phyloP scores from a whole-genome alignment of 2,888 invertebrate genomes.

The Volucella inflata region DNA sequence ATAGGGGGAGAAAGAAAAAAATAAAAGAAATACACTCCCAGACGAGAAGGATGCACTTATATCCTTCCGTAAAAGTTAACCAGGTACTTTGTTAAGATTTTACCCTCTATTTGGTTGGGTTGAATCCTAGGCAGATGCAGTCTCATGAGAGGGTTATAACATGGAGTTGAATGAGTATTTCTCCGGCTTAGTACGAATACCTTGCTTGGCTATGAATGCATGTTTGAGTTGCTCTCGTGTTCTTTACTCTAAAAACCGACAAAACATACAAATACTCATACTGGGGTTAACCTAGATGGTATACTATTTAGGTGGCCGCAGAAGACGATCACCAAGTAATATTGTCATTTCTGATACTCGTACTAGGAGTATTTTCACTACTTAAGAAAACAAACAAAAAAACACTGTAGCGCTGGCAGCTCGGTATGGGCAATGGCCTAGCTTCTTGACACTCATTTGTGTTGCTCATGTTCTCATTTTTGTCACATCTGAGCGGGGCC shows the following conservation, averaged over 20 bases:
- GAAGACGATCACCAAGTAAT: neutral
- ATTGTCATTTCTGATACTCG: too few relatives aligned
- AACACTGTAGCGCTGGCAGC: too few relatives aligned
- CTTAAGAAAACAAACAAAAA: too few relatives aligned
- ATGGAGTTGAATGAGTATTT: conserved; percentile 58
- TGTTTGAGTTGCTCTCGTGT: conserved; percentile 10
- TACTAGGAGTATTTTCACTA: too few relatives aligned
- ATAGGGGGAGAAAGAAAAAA: neutral
- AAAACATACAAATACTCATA: conserved; percentile 12
- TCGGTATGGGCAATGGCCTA: too few relatives aligned
- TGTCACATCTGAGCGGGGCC: too few relatives aligned
- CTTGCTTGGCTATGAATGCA: neutral
- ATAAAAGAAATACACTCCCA: neutral
- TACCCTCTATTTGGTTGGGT: conserved; percentile 29
- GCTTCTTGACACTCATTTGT: too few relatives aligned
- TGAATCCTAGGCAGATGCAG: conserved; percentile 52
- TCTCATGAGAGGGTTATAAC: conserved; percentile 45
- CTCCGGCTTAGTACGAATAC: conserved; percentile 7
- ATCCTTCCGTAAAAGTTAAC: conserved; percentile 67
- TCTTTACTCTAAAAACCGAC: conserved; percentile 5
- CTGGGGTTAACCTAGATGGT: conserved; percentile 61
- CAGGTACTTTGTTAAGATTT: conserved; percentile 65
- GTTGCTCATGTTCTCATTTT: too few relatives aligned
- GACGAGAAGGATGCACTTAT: conserved; percentile 18
- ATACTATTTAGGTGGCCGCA: conserved; percentile 29